These are phyloP conservation scores for Phylloscopus trochilus DNA, from an alignment of 2,113 vertebrate genomes.

Conservation along the genomic window DNA sequence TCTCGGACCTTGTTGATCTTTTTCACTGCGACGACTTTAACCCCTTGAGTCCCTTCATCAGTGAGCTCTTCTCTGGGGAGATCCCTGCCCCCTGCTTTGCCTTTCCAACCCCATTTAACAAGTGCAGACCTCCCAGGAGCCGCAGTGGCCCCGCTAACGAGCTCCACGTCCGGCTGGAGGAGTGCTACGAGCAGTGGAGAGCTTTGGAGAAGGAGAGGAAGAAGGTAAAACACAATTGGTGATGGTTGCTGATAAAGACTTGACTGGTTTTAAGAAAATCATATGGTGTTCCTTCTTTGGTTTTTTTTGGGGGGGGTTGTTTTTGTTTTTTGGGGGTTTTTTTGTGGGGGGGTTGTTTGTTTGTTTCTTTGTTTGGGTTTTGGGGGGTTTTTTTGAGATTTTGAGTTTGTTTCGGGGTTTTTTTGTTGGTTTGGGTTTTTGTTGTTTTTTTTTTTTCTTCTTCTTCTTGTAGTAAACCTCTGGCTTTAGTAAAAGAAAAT, in stretches of 20 bases:
- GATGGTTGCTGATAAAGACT: not conserved
- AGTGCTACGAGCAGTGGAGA: constrained; percentile 81
- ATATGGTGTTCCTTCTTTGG: not conserved
- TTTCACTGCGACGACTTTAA: constrained; percentile 55
- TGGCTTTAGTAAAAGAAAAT: not conserved
- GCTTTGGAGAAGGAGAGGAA: constrained; percentile 82
- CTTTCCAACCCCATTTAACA: constrained; percentile 20
- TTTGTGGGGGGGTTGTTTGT: no score
- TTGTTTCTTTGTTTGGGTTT: no score
- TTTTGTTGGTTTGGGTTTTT: not conserved
- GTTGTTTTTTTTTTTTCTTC: not conserved
- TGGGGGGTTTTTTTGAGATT: no score
- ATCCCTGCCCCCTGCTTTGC: constrained; percentile 30
- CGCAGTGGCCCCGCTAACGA: constrained; percentile 66
- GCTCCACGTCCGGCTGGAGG: constrained; percentile 75
- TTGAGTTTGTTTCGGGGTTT: not conserved
- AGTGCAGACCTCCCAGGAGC: constrained; percentile 51
- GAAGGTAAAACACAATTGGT: constrained; percentile 64
- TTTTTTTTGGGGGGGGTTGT: not conserved
- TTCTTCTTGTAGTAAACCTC: not conserved
- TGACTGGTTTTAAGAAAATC: not conserved
- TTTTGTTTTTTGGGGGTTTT: no score
- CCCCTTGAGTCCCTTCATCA: constrained; percentile 56
- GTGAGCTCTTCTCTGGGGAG: constrained; percentile 61
- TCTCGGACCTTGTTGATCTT: constrained; percentile 59